A percentile compares a stretch with the other conserved stretches of the same genome.
These are phyloP conservation scores for Hepsetus odoe DNA, from an alignment of 2,113 vertebrate species.

Conservation along the genomic window DNA sequence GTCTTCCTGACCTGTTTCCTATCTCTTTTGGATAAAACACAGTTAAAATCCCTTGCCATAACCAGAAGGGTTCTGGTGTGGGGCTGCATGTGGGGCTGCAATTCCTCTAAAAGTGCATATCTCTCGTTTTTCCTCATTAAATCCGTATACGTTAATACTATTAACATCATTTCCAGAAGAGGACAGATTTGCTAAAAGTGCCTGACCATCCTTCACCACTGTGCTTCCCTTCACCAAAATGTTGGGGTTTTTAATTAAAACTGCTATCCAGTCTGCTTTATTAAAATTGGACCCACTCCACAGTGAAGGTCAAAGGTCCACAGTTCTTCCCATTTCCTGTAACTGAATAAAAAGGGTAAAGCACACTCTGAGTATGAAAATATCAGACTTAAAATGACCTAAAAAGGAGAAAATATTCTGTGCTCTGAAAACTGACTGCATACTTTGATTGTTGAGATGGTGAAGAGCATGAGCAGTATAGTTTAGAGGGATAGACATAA, in stretches of 20 bases:
- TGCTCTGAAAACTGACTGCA: not conserved
- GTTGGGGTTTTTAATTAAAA: conserved; percentile 25
- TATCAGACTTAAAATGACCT: not conserved
- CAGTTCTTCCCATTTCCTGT: conserved; percentile 8
- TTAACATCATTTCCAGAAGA: conserved; percentile 19
- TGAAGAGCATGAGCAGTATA: conserved; percentile 25
- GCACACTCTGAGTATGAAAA: conserved; percentile 25
- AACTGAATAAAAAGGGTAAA: not conserved
- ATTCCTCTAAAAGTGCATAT: not conserved
- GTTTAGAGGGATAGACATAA: conserved; percentile 3
- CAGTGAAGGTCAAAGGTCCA: conserved; percentile 14
- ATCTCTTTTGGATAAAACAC: not conserved
- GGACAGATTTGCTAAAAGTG: conserved; percentile 15
- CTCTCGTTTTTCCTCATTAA: not conserved
- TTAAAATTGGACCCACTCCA: conserved; percentile 26
- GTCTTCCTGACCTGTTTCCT: not conserved
- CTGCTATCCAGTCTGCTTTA: not conserved
- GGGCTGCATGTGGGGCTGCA: conserved; percentile 32
- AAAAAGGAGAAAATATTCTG: conserved; percentile 24
- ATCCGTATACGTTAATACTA: conserved; percentile 35
- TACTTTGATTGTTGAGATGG: conserved; percentile 16
- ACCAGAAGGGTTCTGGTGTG: not conserved
- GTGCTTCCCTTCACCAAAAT: conserved; percentile 44
- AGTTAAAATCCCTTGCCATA: conserved; percentile 31
- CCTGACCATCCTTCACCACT: conserved; percentile 18